Percentiles rank a stretch among this genome's conserved stretches.
These are phyloP conservation scores for Cyclargus thomasi DNA, from an alignment of 1,140 invertebrate species.

Conservation along the genomic window DNA sequence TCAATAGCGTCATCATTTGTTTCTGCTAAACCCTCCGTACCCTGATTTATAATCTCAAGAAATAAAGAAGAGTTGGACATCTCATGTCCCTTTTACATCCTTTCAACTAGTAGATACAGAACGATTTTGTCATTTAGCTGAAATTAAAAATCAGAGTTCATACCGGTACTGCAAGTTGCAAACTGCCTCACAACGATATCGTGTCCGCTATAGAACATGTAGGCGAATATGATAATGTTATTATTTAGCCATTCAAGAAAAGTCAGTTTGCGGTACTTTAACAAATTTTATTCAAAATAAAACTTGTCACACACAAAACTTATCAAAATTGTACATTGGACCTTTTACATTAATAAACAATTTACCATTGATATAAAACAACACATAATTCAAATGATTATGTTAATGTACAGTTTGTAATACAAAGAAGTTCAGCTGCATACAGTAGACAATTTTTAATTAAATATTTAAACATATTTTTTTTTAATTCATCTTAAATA, in stretches of 20 bases:
- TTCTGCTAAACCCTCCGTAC: no score
- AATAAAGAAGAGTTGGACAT: no score
- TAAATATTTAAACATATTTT: neutral
- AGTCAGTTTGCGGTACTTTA: neutral
- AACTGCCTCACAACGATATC: no score
- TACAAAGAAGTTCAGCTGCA: neutral
- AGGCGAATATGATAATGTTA: neutral
- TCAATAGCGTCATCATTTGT: no score
- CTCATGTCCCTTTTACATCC: no score
- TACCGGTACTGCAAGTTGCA: no score
- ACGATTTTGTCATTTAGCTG: no score
- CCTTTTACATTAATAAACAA: constrained; percentile 34
- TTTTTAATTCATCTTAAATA: no score
- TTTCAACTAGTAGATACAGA: no score
- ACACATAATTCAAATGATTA: neutral
- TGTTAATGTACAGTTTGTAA: constrained; percentile 10
- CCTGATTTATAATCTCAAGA: no score
- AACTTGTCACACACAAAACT: neutral
- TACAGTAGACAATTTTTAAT: neutral
- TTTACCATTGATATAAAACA: constrained; percentile 6
- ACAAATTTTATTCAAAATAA: neutral
- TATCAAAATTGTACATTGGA: constrained; percentile 53
- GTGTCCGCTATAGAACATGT: no score
- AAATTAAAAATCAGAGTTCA: no score
- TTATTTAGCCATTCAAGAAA: constrained; percentile 13